Percentiles rank a stretch among this genome's conserved stretches.
Evolutionary conservation across 2,113 vertebrate species (phyloP).

Genomic region (Silurus meridionalis): DNA sequence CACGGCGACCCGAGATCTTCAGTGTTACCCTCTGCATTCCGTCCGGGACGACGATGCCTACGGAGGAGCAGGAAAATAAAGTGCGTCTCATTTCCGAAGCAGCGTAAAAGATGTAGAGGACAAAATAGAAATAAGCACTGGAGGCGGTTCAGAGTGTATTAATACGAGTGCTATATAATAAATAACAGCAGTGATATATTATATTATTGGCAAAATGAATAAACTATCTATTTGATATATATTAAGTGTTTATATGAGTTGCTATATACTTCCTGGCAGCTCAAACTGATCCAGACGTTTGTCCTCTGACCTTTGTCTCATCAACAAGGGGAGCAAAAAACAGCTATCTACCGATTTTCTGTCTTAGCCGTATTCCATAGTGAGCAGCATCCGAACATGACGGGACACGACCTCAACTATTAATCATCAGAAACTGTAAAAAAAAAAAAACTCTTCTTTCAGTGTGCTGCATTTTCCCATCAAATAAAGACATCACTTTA

Average conservation of each 20-base stretch:
- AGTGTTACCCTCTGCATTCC: background rate
- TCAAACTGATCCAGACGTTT: too few species aligned
- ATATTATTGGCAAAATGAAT: too few species aligned
- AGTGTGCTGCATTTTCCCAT: background rate
- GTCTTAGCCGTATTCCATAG: background rate
- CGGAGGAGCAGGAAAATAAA: background rate
- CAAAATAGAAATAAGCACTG: too few species aligned
- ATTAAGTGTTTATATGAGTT: too few species aligned
- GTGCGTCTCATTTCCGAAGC: background rate
- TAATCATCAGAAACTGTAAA: background rate
- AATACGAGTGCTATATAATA: too few species aligned
- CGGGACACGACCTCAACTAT: background rate
- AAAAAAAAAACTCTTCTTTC: background rate
- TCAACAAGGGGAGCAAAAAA: background rate
- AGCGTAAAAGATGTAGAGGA: background rate
- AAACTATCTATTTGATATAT: too few species aligned
- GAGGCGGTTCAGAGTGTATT: too few species aligned
- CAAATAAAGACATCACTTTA: background rate
- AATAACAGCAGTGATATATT: too few species aligned
- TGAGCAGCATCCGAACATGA: background rate
- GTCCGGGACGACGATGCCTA: background rate
- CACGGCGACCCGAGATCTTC: background rate
- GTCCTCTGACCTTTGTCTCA: background rate
- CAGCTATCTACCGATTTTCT: background rate
- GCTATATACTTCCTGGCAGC: too few species aligned